Percentiles rank a stretch among this genome's conserved stretches.
phyloP scores from a whole-genome alignment of 2,888 invertebrate species.

The Stenodema calcarata region DNA sequence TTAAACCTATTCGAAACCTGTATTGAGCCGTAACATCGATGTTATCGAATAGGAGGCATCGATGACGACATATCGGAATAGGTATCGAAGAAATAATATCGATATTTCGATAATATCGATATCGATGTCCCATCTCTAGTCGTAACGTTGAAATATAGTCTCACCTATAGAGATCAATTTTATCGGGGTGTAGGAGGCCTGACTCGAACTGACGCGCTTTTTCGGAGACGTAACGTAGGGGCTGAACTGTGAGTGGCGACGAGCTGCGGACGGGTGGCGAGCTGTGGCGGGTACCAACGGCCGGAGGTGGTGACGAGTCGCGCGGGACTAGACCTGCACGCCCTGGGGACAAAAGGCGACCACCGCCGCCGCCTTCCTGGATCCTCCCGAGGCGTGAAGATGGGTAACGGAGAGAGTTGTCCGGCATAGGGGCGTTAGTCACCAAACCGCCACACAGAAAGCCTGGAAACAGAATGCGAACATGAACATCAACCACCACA shows the following conservation, averaged over 20 bases:
- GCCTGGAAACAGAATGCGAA: conserved; percentile 22
- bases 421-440: conserved; percentile 52
- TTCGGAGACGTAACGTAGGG: conserved; percentile 72
- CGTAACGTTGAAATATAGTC: not conserved
- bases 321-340: not conserved
- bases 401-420: conserved; percentile 56
- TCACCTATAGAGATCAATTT: conserved; percentile 66
- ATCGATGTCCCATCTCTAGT: too few species aligned
- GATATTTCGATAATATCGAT: too few species aligned
- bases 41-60: too few species aligned
- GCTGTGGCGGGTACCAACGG: conserved; percentile 8
- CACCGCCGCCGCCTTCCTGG: conserved; percentile 64
- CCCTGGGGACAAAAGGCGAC: conserved; percentile 13
- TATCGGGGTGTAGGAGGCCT: conserved; percentile 67
- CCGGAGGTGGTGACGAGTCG: not conserved
- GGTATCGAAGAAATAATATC: too few species aligned
- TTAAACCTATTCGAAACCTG: too few species aligned
- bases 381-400: conserved; percentile 65
- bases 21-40: too few species aligned
- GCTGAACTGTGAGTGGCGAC: conserved; percentile 44
- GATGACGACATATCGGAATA: too few species aligned
- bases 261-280: conserved; percentile 8
- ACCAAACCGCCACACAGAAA: conserved; percentile 56
- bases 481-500: not conserved
- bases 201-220: conserved; percentile 77